Evolutionary conservation across 2,888 invertebrate species (phyloP).

Genomic region (Cephus pygmeus): DNA sequence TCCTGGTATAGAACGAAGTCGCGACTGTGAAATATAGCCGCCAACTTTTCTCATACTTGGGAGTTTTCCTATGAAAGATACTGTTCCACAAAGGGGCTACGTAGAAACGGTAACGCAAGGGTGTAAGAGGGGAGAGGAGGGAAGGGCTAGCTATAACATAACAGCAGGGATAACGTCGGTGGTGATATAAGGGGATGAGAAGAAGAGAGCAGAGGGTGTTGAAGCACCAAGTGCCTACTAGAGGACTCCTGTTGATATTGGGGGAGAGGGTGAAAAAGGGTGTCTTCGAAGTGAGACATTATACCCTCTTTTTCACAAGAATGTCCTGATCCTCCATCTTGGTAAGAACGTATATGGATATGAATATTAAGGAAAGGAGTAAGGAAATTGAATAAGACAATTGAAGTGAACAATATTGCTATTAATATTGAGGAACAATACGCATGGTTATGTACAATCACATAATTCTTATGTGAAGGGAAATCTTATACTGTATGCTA

Average conservation of each 20-base stretch:
- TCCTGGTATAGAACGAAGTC: slow-evolving; percentile 17
- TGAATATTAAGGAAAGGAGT: neutral
- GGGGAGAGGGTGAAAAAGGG: slow-evolving; percentile 19
- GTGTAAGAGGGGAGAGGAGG: neutral
- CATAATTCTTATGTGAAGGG: neutral
- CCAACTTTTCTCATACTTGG: slow-evolving; percentile 60
- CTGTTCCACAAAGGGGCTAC: slow-evolving; percentile 13
- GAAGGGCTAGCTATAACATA: slow-evolving; percentile 29
- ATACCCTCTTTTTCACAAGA: slow-evolving; percentile 3
- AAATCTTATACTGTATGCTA: neutral
- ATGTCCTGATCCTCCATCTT: neutral
- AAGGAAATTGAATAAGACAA: neutral
- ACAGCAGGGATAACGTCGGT: slow-evolving; percentile 23
- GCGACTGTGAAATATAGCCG: slow-evolving; percentile 55
- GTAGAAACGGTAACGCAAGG: slow-evolving; percentile 17
- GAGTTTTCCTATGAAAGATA: slow-evolving; percentile 46
- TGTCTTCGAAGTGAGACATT: slow-evolving; percentile 3
- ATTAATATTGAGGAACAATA: neutral
- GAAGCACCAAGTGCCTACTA: slow-evolving; percentile 22
- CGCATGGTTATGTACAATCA: neutral
- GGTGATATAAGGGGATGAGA: neutral
- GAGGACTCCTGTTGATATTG: slow-evolving; percentile 31
- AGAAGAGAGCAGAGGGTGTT: neutral
- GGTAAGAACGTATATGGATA: neutral
- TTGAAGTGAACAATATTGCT: neutral